phyloP scores from a whole-genome alignment of 2,113 vertebrate genomes.

The Actenoides lindsayi region DNA sequence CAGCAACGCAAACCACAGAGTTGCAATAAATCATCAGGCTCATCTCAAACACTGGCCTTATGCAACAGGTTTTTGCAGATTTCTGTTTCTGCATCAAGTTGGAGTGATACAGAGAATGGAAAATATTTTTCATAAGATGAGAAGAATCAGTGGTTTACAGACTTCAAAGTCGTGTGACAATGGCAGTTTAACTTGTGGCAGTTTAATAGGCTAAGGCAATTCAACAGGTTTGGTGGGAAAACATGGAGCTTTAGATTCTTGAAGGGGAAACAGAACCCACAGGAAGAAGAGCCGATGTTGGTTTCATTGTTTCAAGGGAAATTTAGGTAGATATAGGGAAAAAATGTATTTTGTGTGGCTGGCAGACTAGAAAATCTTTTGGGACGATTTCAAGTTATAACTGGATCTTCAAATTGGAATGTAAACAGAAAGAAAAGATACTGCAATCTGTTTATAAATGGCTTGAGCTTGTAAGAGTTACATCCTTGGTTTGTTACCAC shows the following conservation, averaged over 20 bases:
- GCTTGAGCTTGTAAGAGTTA: neutral
- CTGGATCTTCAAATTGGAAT: neutral
- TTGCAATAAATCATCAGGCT: neutral
- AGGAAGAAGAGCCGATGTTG: neutral
- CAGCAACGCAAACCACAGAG: neutral
- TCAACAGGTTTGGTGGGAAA: neutral
- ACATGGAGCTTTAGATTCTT: neutral
- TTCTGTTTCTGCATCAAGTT: neutral
- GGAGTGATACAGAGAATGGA: neutral
- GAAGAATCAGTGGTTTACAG: neutral
- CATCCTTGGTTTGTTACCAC: neutral
- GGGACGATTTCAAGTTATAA: neutral
- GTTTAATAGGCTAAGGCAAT: neutral
- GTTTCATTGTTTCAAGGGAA: conserved; percentile 16
- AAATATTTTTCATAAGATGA: neutral
- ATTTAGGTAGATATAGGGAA: neutral
- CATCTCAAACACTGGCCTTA: neutral
- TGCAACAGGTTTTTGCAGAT: neutral
- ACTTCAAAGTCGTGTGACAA: neutral
- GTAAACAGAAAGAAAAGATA: neutral
- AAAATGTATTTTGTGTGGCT: conserved; percentile 4
- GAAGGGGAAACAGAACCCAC: neutral
- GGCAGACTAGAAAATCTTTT: conserved; percentile 10
- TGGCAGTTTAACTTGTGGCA: neutral
- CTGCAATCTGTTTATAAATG: neutral